Conservation (phyloP, 2,113 vertebrate species). For the Toxostoma redivivum region DNA sequence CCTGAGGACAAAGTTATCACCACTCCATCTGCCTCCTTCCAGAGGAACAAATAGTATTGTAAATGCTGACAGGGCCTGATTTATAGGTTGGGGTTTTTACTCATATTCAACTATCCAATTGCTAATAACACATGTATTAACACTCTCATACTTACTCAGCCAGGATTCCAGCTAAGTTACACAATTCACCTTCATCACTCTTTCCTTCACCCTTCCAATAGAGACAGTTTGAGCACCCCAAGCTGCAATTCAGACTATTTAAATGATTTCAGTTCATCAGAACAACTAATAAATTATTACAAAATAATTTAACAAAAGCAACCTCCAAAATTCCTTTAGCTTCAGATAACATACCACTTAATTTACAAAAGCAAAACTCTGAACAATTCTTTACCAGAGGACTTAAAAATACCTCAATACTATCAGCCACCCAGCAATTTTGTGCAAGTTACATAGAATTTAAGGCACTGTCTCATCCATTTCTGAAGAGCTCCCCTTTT, state of each 20-base stretch:
- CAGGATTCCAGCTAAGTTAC: not conserved
- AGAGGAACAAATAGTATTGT: not conserved
- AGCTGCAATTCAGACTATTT: not conserved
- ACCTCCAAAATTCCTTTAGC: not conserved
- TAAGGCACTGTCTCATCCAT: not conserved
- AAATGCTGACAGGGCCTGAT: constrained; percentile 3
- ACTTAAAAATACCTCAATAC: not conserved
- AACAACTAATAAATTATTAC: not conserved
- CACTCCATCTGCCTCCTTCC: not conserved
- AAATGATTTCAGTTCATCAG: not conserved
- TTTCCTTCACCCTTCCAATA: not conserved
- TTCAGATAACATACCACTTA: not conserved
- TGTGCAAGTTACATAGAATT: not conserved
- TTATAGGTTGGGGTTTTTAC: not conserved
- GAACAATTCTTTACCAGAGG: not conserved
- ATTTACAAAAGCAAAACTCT: not conserved
- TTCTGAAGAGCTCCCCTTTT: not conserved
- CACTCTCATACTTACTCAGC: not conserved
- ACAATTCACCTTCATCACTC: not conserved
- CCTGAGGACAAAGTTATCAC: not conserved
- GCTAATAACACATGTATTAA: not conserved
- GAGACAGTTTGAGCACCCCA: not conserved
- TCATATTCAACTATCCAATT: not conserved
- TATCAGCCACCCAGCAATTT: not conserved
- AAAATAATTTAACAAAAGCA: no score